Percentiles rank a stretch among this genome's conserved stretches.
phyloP scores from a whole-genome alignment of 2,888 invertebrate genomes.

The Allolobophora icterica region DNA sequence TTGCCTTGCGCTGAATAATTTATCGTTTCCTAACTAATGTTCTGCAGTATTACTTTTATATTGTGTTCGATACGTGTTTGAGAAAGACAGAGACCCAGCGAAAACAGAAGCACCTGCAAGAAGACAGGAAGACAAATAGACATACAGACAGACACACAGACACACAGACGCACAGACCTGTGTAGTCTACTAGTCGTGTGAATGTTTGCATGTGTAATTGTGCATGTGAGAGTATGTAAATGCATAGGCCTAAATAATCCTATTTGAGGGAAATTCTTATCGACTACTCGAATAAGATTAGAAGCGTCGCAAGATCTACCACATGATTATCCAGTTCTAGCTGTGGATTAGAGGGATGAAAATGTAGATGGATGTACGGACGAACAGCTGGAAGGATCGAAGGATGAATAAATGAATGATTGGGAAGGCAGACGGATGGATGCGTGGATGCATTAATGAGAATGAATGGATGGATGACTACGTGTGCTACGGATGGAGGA shows the following conservation, averaged over 20 bases:
- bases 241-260: neutral
- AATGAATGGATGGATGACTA: too few relatives aligned
- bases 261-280: neutral
- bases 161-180: too few relatives aligned
- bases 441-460: too few relatives aligned
- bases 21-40: neutral
- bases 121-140: too few relatives aligned
- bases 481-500: too few relatives aligned
- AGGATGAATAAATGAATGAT: too few relatives aligned
- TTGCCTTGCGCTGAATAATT: neutral
- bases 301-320: neutral
- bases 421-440: too few relatives aligned
- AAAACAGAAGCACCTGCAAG: neutral
- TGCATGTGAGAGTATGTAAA: too few relatives aligned
- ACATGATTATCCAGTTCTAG: neutral
- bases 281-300: neutral
- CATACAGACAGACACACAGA: too few relatives aligned
- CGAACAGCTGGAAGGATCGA: neutral
- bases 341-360: neutral
- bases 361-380: neutral
- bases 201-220: too few relatives aligned
- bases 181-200: too few relatives aligned
- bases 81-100: neutral
- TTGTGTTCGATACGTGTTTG: neutral
- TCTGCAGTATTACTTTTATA: neutral